Conservation (phyloP, 2,797 vertebrate species). For the Ptychobarbus kaznakovi region DNA sequence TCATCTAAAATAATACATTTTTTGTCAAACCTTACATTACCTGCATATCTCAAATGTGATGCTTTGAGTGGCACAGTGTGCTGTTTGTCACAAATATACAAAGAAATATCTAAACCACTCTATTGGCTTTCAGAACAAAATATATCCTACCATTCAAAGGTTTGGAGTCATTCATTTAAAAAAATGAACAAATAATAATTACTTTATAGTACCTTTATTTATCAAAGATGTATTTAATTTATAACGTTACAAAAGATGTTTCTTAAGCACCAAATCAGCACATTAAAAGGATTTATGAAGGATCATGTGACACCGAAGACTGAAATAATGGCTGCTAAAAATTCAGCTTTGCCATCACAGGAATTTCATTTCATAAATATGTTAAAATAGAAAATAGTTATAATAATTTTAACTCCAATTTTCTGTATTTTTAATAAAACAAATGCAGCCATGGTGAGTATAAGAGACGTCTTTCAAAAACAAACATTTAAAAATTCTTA, state of each 20-base stretch:
- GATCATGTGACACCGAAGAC: not conserved
- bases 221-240: not conserved
- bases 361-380: not conserved
- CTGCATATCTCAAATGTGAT: not conserved
- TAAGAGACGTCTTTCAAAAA: not conserved
- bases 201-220: not conserved
- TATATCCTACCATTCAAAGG: not conserved
- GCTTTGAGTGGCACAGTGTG: not conserved
- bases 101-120: not conserved
- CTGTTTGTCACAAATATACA: not conserved
- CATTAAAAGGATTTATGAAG: not conserved
- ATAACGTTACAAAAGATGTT: not conserved
- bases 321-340: not conserved
- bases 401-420: not conserved
- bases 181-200: too few relatives aligned
- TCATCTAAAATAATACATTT: not conserved
- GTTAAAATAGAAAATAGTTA: not conserved
- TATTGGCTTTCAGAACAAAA: not conserved
- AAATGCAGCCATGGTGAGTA: not conserved
- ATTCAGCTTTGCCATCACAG: not conserved
- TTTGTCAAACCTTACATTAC: not conserved
- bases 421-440: conserved; percentile 1
- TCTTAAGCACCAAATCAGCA: not conserved
- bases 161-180: not conserved
- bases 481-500: not conserved